Evolutionary conservation across 2,797 vertebrate species (phyloP).

Genomic region (Amphiprion clarkii): DNA sequence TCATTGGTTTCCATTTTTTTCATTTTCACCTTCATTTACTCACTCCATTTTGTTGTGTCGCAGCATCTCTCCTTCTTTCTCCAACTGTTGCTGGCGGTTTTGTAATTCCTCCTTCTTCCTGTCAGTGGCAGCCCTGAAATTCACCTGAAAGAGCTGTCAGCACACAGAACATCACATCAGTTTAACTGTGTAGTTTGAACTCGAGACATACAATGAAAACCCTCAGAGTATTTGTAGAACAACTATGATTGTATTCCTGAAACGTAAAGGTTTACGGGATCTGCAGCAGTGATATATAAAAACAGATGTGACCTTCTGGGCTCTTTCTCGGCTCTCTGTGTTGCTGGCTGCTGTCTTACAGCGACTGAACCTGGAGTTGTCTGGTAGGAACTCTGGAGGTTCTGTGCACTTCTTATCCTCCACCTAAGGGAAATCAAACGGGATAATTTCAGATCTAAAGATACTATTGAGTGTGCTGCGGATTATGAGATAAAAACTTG

Average conservation of each 20-base stretch:
- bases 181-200: conserved; percentile 2
- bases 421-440: conserved; percentile 70
- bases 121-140: conserved; percentile 73
- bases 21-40: conserved; percentile 44
- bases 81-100: conserved; percentile 76
- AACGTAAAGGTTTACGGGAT: not conserved
- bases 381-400: conserved; percentile 31
- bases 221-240: not conserved
- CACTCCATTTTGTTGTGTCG: conserved; percentile 81
- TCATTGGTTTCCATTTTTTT: not conserved
- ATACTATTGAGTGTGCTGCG: not conserved
- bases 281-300: not conserved
- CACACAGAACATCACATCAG: not conserved
- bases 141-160: conserved; percentile 74
- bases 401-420: conserved; percentile 50
- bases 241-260: not conserved
- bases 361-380: conserved; percentile 27
- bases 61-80: conserved; percentile 82
- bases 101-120: conserved; percentile 74
- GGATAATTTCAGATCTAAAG: not conserved
- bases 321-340: conserved; percentile 66
- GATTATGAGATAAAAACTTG: not conserved
- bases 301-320: conserved; percentile 67
- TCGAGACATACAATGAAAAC: not conserved
- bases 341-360: conserved; percentile 45